These are phyloP conservation scores for Collichthys lucidus DNA, from an alignment of 2,113 vertebrate genomes.

Conservation along the genomic window DNA sequence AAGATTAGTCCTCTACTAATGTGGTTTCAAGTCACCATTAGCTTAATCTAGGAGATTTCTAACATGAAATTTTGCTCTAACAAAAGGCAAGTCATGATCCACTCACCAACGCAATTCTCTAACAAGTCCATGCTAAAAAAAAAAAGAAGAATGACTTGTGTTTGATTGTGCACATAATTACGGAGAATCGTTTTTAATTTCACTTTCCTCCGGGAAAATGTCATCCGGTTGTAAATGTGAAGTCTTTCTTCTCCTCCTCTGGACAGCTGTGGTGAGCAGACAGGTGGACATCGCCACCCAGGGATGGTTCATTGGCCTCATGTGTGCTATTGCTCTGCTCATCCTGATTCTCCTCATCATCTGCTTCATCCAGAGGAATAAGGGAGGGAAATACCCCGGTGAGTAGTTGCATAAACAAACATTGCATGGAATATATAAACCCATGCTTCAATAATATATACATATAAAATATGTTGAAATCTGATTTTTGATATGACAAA, in stretches of 20 bases:
- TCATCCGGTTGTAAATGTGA: slow-evolving; percentile 4
- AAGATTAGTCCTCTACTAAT: slow-evolving; percentile 33
- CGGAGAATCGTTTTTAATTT: background rate
- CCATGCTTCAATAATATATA: background rate
- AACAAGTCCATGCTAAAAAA: slow-evolving; percentile 19
- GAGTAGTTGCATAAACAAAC: slow-evolving; percentile 56
- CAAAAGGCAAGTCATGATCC: slow-evolving; percentile 37
- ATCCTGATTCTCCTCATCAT: slow-evolving; percentile 97
- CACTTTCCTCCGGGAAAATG: background rate
- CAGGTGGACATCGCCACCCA: slow-evolving; percentile 98
- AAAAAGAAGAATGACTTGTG: slow-evolving; percentile 2
- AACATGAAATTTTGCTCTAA: slow-evolving; percentile 43
- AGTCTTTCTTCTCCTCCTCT: slow-evolving; percentile 34
- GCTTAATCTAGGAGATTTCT: slow-evolving; percentile 38
- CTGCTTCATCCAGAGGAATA: slow-evolving; percentile 99
- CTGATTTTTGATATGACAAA: too few relatives aligned
- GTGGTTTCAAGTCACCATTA: slow-evolving; percentile 5
- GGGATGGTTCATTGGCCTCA: slow-evolving; percentile 99
- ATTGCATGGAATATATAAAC: too few relatives aligned
- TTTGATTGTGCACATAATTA: slow-evolving; percentile 10
- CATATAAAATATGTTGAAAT: too few relatives aligned
- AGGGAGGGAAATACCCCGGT: slow-evolving; percentile 99
- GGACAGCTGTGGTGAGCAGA: slow-evolving; percentile 92
- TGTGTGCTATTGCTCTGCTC: slow-evolving; percentile 98
- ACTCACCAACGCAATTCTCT: slow-evolving; percentile 20